Percentiles rank a stretch among this genome's conserved stretches.
These are phyloP conservation scores for Nomada ferruginata DNA, from an alignment of 2,888 invertebrate species.

Conservation along the genomic window DNA sequence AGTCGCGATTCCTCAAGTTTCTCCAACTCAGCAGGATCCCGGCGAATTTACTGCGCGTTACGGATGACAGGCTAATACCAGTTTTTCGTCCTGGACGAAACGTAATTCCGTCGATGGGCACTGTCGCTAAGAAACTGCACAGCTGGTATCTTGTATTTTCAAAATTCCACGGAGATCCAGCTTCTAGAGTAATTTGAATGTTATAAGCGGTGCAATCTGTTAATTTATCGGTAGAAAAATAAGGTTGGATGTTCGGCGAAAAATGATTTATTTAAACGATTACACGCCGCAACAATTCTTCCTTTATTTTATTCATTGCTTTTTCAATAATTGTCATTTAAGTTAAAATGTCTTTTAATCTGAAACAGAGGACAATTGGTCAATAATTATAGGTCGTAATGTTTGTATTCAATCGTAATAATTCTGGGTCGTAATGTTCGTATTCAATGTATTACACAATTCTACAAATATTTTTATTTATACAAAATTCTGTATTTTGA, in stretches of 20 bases:
- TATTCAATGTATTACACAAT: too few relatives aligned
- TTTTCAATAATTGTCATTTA: too few relatives aligned
- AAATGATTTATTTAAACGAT: not conserved
- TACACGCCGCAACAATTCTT: not conserved
- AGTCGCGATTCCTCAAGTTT: slow-evolving; percentile 54
- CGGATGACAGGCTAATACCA: slow-evolving; percentile 57
- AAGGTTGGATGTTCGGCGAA: too few relatives aligned
- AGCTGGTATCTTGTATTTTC: slow-evolving; percentile 42
- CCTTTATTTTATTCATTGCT: too few relatives aligned
- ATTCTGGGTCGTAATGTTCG: too few relatives aligned
- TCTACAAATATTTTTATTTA: too few relatives aligned
- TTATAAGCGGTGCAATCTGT: not conserved
- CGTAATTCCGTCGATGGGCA: slow-evolving; percentile 46
- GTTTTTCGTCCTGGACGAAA: slow-evolving; percentile 39
- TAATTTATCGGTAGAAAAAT: not conserved
- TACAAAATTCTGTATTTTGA: too few relatives aligned
- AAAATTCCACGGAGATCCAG: slow-evolving; percentile 21
- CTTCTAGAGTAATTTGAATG: slow-evolving; percentile 6
- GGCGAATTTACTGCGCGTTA: slow-evolving; percentile 55
- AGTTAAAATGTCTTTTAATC: too few relatives aligned
- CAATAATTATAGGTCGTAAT: too few relatives aligned
- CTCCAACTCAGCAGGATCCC: slow-evolving; percentile 52
- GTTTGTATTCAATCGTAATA: too few relatives aligned
- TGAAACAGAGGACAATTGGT: too few relatives aligned
- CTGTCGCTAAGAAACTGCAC: slow-evolving; percentile 48